Evolutionary conservation across 2,797 vertebrate species (phyloP).

Genomic region (Brachymystax lenok): DNA sequence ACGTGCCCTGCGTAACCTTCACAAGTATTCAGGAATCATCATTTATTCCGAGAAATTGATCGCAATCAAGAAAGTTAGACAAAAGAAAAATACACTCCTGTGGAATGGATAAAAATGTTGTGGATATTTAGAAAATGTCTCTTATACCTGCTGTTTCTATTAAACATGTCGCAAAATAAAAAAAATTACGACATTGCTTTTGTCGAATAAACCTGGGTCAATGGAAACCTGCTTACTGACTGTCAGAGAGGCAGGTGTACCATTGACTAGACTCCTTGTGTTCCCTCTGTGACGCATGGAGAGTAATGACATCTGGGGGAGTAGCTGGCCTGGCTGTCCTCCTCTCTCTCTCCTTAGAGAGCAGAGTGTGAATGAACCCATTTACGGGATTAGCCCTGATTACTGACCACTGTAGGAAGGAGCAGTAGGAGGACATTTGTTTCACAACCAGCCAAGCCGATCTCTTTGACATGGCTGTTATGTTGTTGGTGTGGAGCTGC

Average conservation of each 20-base stretch:
- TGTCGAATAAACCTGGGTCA: no score
- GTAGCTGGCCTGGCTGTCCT: not conserved
- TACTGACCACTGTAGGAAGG: slow-evolving; percentile 13
- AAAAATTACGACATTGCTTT: no score
- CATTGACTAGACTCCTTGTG: not conserved
- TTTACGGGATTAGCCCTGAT: slow-evolving; percentile 48
- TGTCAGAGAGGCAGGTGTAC: not conserved
- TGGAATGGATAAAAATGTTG: no score
- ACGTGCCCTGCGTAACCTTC: no score
- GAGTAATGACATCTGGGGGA: not conserved
- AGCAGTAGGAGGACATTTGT: not conserved
- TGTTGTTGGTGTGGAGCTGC: not conserved
- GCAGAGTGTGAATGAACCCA: slow-evolving; percentile 50
- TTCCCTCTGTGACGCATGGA: not conserved
- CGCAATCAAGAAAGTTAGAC: no score
- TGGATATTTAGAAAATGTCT: no score
- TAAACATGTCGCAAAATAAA: no score
- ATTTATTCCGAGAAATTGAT: no score
- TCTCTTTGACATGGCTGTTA: not conserved
- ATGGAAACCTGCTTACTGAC: not conserved
- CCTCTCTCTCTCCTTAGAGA: slow-evolving; percentile 13
- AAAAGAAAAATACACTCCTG: no score
- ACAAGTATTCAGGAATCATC: no score
- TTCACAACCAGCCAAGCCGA: not conserved
- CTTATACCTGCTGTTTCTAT: no score